These are phyloP conservation scores for Propithecus coquereli DNA, from an alignment of 2,113 vertebrate species.

Conservation along the genomic window DNA sequence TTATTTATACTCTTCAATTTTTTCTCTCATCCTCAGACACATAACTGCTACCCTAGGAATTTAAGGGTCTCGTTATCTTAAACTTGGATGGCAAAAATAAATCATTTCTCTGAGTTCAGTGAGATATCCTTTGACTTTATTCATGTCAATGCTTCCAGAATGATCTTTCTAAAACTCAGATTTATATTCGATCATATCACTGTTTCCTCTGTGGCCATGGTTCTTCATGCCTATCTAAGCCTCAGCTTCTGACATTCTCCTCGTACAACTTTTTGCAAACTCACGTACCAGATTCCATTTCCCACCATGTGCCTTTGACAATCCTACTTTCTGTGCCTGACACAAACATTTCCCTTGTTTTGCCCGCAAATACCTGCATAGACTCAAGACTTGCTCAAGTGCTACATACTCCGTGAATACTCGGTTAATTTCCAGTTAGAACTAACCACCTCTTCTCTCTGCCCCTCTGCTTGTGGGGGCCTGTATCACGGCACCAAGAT, in stretches of 20 bases:
- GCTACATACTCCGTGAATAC: fast-evolving
- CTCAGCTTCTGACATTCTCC: background rate
- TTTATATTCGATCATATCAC: background rate
- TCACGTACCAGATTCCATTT: background rate
- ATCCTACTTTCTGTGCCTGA: background rate
- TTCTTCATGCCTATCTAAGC: background rate
- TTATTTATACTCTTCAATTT: background rate
- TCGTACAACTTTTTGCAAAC: background rate
- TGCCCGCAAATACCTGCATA: background rate
- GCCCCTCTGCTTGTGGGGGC: background rate
- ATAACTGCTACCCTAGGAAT: background rate
- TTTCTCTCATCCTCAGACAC: background rate
- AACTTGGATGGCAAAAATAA: background rate
- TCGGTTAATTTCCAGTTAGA: background rate
- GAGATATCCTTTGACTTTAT: background rate
- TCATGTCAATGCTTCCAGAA: background rate
- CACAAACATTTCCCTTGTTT: background rate
- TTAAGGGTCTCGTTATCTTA: background rate
- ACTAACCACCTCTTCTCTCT: fast-evolving
- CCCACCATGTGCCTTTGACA: background rate
- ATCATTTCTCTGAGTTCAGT: background rate
- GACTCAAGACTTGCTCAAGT: background rate
- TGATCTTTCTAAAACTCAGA: background rate
- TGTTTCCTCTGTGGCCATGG: fast-evolving
- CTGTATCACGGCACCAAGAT: background rate